Evolutionary conservation across 2,113 vertebrate genomes (phyloP).

Genomic region (Antennarius striatus): DNA sequence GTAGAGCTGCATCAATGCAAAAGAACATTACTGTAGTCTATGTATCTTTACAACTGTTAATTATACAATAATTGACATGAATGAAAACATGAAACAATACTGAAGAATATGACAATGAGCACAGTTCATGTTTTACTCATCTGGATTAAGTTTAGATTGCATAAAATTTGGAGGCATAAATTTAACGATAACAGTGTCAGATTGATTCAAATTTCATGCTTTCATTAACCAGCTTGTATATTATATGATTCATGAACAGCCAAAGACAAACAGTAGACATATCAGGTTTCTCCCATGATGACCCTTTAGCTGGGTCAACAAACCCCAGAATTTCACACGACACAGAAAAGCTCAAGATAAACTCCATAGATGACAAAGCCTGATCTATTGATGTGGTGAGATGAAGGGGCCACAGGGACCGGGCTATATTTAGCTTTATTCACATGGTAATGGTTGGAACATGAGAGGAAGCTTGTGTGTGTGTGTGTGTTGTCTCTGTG

Average conservation of each 20-base stretch:
- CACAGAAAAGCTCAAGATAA: slow-evolving; percentile 44
- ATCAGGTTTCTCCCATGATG: slow-evolving; percentile 10
- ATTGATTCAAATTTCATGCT: not conserved
- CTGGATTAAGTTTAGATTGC: too few relatives aligned
- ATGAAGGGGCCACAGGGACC: slow-evolving; percentile 65
- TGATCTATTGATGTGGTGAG: slow-evolving; percentile 68
- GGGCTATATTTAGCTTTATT: slow-evolving; percentile 76
- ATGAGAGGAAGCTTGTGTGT: slow-evolving; percentile 53
- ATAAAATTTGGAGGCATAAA: too few relatives aligned
- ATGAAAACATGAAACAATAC: too few relatives aligned
- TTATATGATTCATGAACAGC: slow-evolving; percentile 1
- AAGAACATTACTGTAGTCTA: too few relatives aligned
- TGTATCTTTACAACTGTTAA: too few relatives aligned
- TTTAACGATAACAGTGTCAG: too few relatives aligned
- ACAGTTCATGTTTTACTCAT: too few relatives aligned
- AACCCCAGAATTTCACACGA: slow-evolving; percentile 34
- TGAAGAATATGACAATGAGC: too few relatives aligned
- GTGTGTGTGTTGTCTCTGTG: too few relatives aligned
- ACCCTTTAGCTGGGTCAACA: slow-evolving; percentile 28
- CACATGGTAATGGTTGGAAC: slow-evolving; percentile 74
- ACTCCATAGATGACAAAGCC: slow-evolving; percentile 49
- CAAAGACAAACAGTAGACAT: slow-evolving; percentile 4
- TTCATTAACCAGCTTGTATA: not conserved
- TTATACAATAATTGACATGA: too few relatives aligned
- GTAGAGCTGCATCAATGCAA: too few relatives aligned